Evolutionary conservation across 2,888 invertebrate genomes (phyloP).

Genomic region (Ennomos fuscantarius): DNA sequence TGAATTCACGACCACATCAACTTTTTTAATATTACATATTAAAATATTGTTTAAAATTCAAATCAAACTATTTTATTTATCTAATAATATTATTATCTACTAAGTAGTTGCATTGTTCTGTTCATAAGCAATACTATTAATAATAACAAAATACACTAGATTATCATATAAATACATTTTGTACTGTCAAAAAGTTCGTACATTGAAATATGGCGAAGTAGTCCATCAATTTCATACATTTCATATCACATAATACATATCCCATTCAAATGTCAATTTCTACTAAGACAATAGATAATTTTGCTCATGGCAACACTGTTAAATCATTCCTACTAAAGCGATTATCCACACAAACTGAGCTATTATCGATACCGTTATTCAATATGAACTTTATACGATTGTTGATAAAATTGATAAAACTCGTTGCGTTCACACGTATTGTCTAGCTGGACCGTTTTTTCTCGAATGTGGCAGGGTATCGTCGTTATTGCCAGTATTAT

Average conservation of each 20-base stretch:
- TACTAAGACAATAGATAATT: constrained; percentile 51
- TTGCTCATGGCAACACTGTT: constrained; percentile 26
- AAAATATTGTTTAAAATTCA: too few species aligned
- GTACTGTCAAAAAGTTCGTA: constrained; percentile 67
- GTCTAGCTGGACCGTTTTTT: constrained; percentile 71
- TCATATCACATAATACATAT: constrained; percentile 57
- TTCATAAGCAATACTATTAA: background rate
- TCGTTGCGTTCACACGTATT: constrained; percentile 67
- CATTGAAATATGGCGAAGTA: constrained; percentile 56
- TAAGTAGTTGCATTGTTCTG: background rate
- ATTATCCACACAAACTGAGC: constrained; percentile 11
- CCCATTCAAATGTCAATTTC: constrained; percentile 36
- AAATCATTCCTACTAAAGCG: constrained; percentile 7
- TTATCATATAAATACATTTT: constrained; percentile 53
- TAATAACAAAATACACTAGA: constrained; percentile 36
- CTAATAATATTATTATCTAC: too few species aligned
- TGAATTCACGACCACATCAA: too few species aligned
- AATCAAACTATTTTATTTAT: too few species aligned
- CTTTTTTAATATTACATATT: too few species aligned
- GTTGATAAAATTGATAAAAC: constrained; percentile 17
- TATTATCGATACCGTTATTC: constrained; percentile 12
- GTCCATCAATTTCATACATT: constrained; percentile 30
- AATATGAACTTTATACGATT: constrained; percentile 15
- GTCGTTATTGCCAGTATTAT: constrained; percentile 79
- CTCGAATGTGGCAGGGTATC: constrained; percentile 71